Evolutionary conservation across 1,140 invertebrate species (phyloP), one percentile per base, ranked within the genome.

Genomic region (Cotesia glomerata): DNA sequence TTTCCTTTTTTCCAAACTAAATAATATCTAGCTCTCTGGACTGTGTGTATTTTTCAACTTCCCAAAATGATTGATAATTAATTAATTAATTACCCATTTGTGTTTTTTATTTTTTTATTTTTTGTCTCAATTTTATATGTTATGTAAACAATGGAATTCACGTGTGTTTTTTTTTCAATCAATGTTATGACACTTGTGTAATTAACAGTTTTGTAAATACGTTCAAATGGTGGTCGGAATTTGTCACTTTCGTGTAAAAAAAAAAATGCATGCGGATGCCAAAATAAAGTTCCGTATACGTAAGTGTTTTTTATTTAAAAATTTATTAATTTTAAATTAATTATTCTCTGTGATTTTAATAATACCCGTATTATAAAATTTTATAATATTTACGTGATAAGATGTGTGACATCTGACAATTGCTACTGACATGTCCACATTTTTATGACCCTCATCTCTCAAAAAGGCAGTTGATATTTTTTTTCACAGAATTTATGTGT

Each of bases 211-310:
- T 45, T 34, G 7, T 36, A 18, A 75, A 75, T 62, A 54, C 39
- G 34, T 74, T 61, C 66, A 64, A 76, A 85, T 85, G 83, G 80
- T 84, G 62, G 75, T 81, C 45, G 80, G 83, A 8, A 78, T 79
- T 70, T 82, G 69, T 74, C 72, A 80, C 13, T 83, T 80, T 72
- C 76, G 74, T 5, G 75, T 66, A 51, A 83, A 81, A 69, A 83
- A 76, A 74, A 82, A 78, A 72, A 81, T 82, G 80, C 81, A 82
- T 64, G 79, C 76, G 0, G 82, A 82, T 18, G 67, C 72, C 63
- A 80, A 77, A 54, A 68, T 74, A 32, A 72, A 73, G 3, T 78
- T 82, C 34, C 77, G 74, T 59, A 84, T 84, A 77, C 77, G 83
- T 85, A 80, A 85, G 80, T 82, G 67, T 18, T 61, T 45, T 54